phyloP scores from a whole-genome alignment of 2,797 vertebrate species.

The Macrochelys suwanniensis region DNA sequence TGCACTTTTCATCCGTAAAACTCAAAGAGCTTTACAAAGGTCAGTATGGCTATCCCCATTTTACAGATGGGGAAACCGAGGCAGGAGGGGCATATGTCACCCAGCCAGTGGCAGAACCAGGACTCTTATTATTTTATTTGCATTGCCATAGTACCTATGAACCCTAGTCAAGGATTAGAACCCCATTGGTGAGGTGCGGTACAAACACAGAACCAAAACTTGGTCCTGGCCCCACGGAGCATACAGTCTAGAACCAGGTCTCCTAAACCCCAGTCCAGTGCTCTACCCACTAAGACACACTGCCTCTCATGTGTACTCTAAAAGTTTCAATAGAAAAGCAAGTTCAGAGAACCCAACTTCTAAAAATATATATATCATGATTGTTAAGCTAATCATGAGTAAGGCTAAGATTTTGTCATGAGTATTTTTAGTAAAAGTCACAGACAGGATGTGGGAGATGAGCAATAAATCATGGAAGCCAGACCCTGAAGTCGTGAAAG shows the following conservation, averaged over 20 bases:
- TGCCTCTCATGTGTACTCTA: no score
- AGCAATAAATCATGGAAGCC: neutral
- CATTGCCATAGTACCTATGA: neutral
- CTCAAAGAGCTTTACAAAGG: neutral
- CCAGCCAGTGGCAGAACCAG: neutral
- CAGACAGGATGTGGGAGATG: neutral
- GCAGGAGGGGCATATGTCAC: neutral
- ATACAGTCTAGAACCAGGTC: neutral
- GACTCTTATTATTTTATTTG: neutral
- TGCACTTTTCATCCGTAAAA: neutral
- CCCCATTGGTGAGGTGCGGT: no score
- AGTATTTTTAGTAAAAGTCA: neutral
- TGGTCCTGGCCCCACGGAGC: no score
- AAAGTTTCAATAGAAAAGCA: neutral
- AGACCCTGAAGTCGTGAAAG: neutral
- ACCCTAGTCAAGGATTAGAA: no score
- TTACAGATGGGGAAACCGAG: neutral
- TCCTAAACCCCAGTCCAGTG: neutral
- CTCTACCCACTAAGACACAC: neutral
- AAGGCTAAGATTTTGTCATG: neutral
- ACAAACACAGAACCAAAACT: no score
- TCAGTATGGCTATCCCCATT: neutral
- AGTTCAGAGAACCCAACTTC: neutral
- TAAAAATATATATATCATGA: neutral
- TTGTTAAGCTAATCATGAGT: neutral